Percentiles rank a stretch among this genome's conserved stretches.
These are phyloP conservation scores for Entomobrya multifasciata DNA, from an alignment of 2,888 invertebrate species.

Conservation along the genomic window DNA sequence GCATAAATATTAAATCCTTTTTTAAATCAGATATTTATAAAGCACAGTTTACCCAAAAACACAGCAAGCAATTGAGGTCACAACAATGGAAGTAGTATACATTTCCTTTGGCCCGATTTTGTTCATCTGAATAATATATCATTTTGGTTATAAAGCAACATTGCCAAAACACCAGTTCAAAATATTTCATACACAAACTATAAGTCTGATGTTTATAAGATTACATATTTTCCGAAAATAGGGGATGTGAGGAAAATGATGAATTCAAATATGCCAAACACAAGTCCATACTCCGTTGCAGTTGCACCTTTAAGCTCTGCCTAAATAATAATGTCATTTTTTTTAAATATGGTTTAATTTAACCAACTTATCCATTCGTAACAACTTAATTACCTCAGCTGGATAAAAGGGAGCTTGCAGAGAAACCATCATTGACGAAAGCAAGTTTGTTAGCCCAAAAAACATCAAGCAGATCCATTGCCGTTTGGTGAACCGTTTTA, in stretches of 20 bases:
- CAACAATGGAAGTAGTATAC: conserved; percentile 91
- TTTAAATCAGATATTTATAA: no score
- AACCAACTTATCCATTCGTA: background rate
- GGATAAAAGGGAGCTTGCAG: conserved; percentile 94
- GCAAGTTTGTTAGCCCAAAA: conserved; percentile 92
- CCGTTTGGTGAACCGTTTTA: conserved; percentile 81
- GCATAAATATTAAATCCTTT: no score
- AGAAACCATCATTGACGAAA: conserved; percentile 91
- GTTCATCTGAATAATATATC: conserved; percentile 86
- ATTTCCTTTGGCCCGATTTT: conserved; percentile 89
- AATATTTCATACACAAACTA: no score
- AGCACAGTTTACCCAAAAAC: conserved; percentile 85
- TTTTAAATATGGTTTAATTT: no score
- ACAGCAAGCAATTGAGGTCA: conserved; percentile 90
- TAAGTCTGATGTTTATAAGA: background rate
- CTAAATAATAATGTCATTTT: conserved; percentile 81
- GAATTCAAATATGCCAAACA: conserved; percentile 85
- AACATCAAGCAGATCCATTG: conserved; percentile 90
- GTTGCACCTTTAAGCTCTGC: conserved; percentile 91
- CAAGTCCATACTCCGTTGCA: conserved; percentile 87
- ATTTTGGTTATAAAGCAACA: no score
- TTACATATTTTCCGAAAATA: conserved; percentile 72
- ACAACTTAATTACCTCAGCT: conserved; percentile 85
- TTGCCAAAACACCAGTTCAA: no score
- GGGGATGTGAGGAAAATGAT: conserved; percentile 51